These are phyloP conservation scores for Plemyria rubiginata DNA, from an alignment of 2,888 invertebrate genomes.

Conservation along the genomic window DNA sequence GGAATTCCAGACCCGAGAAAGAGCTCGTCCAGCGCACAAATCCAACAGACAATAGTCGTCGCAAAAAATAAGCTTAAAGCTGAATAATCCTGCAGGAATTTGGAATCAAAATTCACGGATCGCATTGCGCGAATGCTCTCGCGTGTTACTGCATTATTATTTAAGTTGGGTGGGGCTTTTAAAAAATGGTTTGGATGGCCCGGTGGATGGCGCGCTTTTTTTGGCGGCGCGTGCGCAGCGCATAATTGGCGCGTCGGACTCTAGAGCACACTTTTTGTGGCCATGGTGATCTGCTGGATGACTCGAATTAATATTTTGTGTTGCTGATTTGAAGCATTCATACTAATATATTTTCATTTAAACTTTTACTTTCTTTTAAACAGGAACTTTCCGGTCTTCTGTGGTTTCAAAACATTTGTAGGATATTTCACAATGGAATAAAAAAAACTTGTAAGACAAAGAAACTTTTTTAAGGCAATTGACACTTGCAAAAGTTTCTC, in stretches of 20 bases:
- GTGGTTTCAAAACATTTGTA: too few relatives aligned
- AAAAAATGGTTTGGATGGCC: conserved; percentile 76
- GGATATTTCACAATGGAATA: too few relatives aligned
- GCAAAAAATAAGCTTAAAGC: conserved; percentile 68
- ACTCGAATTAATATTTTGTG: conserved; percentile 49
- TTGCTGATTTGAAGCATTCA: conserved; percentile 4
- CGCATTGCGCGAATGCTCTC: conserved; percentile 83
- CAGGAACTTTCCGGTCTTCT: too few relatives aligned
- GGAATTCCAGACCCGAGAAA: conserved; percentile 54
- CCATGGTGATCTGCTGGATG: conserved; percentile 50
- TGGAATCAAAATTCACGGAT: conserved; percentile 81
- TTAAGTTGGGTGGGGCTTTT: conserved; percentile 75
- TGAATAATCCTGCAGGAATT: conserved; percentile 62
- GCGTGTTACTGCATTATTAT: conserved; percentile 85
- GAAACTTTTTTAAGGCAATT: too few relatives aligned
- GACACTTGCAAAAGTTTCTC: too few relatives aligned
- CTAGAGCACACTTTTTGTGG: conserved; percentile 63
- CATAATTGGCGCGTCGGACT: conserved; percentile 76
- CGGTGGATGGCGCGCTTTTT: conserved; percentile 56
- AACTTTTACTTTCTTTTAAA: background rate
- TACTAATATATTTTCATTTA: background rate
- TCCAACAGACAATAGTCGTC: conserved; percentile 76
- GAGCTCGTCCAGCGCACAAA: conserved; percentile 58
- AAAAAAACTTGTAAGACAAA: too few relatives aligned
- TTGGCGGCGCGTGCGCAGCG: conserved; percentile 81